Conservation (phyloP, 2,113 vertebrate genomes). For the Odontophorus gujanensis region DNA sequence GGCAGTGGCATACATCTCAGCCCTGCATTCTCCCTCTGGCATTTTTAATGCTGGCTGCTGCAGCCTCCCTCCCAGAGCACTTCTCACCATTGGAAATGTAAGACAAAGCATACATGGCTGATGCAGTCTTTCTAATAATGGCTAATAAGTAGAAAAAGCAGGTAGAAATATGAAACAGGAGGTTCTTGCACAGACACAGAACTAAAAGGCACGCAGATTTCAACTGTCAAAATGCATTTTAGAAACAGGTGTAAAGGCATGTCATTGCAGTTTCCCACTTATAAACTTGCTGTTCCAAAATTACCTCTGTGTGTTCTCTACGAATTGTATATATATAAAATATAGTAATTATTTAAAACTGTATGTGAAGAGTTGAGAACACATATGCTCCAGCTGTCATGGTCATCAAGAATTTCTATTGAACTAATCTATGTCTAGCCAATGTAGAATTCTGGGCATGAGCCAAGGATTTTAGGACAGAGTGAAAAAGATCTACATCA, state of each 20-base stretch:
- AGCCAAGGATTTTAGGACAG: background rate
- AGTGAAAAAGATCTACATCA: background rate
- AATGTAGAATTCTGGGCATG: accelerated
- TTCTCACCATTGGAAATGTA: background rate
- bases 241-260: background rate
- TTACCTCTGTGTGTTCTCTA: background rate
- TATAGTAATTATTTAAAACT: background rate
- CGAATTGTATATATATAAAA: background rate
- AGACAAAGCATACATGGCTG: background rate
- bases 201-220: background rate
- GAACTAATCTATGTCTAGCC: background rate
- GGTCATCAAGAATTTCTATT: background rate
- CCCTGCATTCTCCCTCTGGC: background rate
- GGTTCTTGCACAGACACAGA: background rate
- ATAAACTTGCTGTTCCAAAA: background rate
- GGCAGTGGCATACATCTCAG: background rate
- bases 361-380: background rate
- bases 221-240: background rate
- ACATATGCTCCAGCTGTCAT: background rate
- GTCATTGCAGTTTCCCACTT: background rate
- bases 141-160: background rate
- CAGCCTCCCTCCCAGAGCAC: background rate
- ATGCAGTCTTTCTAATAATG: background rate
- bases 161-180: background rate
- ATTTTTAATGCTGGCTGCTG: background rate